Base-by-base conservation (phyloP, 1,140 invertebrate genomes). In the Drosophila biarmipes region DNA sequence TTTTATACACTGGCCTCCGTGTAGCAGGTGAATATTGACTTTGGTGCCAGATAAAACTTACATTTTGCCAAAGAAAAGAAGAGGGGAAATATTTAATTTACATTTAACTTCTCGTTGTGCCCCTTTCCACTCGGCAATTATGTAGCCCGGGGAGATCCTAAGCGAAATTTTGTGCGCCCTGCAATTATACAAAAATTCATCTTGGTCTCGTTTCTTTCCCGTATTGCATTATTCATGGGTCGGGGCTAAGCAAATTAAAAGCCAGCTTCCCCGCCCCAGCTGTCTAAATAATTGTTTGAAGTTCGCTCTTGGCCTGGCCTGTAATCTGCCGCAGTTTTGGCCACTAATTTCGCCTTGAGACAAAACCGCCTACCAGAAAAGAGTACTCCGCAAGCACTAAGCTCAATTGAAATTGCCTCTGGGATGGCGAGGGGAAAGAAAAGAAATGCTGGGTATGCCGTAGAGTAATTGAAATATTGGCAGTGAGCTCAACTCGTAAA, bases 291-390 rank as follows among this genome's bases (percentile, higher is more conserved):
- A 87, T 89, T 87, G 86, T 87, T 87, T 87, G 74, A 82, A 71
- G 62, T 72, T 67, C 67, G 66, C 74, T 89, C 78, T 75, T 55
- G 54, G 37, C 59, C 51, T 62, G 79, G 79, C 73, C 84, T 89
- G 74, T 87, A 89, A 87, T 87, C 84, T 89, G 79, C 84, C 84
- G 46, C 84, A 87, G 67, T 76, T 82, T 62, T 79, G 84, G 84
- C 84, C 82, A 87, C 82, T 87, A 87, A 87, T 87, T 87, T 89
- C 46, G 82, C 78, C 84, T 68, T 49, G 66, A 89, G 82, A 78
- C 84, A 86, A 73, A 64, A 72, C 61, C 84, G 84, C 79, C 79
- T 76, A 86, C 82, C 69, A 31, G 66, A 38, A 34, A 37, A 31
- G 59, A 45, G 54, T n/a, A 53, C 59, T 53, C 53, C 21, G 35